Evolutionary conservation across 2,113 vertebrate species (phyloP).

Genomic region (Pavo muticus): DNA sequence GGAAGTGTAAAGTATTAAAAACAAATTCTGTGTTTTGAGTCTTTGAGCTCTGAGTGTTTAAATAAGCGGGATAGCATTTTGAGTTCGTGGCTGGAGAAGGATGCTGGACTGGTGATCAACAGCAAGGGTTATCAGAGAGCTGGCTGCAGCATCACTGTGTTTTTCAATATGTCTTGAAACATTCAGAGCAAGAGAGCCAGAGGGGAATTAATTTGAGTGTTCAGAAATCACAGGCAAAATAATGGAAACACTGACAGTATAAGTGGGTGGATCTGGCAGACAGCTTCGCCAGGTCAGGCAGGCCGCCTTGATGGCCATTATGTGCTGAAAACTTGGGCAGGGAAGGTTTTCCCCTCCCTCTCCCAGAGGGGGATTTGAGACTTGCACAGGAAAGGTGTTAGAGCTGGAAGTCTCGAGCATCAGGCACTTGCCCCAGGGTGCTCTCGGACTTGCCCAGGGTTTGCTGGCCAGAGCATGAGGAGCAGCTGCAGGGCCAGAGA

Average conservation of each 20-base stretch:
- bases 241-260: background rate
- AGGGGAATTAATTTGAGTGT: background rate
- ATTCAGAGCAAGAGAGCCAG: background rate
- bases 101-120: background rate
- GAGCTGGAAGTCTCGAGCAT: background rate
- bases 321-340: background rate
- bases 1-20: background rate
- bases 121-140: background rate
- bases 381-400: background rate
- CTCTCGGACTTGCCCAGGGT: background rate
- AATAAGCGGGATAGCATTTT: background rate
- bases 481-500: rapidly evolving
- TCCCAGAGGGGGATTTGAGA: background rate
- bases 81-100: background rate
- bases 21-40: background rate
- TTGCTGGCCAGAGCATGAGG: background rate
- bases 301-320: background rate
- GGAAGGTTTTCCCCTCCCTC: background rate
- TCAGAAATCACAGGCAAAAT: background rate
- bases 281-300: background rate
- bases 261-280: background rate
- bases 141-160: background rate
- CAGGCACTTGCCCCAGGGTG: background rate
- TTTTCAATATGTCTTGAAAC: background rate
- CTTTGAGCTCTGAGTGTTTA: background rate